phyloP scores from a whole-genome alignment of 2,797 vertebrate genomes.

The Rhinella marina region DNA sequence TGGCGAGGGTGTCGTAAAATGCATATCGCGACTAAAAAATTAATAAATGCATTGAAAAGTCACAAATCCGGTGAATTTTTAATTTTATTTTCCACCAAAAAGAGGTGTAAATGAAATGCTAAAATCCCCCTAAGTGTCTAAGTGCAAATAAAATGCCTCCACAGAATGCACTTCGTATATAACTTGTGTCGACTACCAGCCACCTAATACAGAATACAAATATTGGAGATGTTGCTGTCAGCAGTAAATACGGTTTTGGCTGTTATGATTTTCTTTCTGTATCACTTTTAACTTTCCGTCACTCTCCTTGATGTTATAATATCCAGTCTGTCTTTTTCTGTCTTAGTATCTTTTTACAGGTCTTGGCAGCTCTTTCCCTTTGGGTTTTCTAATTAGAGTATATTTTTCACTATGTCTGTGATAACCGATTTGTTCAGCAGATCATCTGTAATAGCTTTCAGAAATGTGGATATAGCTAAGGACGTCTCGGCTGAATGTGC shows the following conservation, averaged over 20 bases:
- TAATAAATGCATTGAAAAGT: no score
- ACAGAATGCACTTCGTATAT: background rate
- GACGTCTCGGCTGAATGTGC: slow-evolving; percentile 29
- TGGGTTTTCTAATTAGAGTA: slow-evolving; percentile 45
- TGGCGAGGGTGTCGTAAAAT: no score
- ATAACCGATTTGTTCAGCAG: slow-evolving; percentile 50
- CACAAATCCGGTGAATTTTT: no score
- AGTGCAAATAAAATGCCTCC: background rate
- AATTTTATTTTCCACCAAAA: no score
- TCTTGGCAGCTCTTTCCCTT: slow-evolving; percentile 23
- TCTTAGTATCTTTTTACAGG: background rate
- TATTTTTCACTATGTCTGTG: slow-evolving; percentile 34
- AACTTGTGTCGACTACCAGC: background rate
- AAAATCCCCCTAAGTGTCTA: background rate
- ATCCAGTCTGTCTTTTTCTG: slow-evolving; percentile 12
- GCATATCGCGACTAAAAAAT: no score
- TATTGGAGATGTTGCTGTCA: background rate
- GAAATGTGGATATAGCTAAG: slow-evolving; percentile 47
- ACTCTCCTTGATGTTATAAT: background rate
- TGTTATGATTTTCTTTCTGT: background rate
- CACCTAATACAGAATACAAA: background rate
- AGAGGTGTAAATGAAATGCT: no score
- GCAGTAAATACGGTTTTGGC: background rate
- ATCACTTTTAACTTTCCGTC: background rate
- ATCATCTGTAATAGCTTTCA: slow-evolving; percentile 38